Evolutionary conservation across 1,140 invertebrate species (phyloP).

Genomic region (Brachystomella parvula): DNA sequence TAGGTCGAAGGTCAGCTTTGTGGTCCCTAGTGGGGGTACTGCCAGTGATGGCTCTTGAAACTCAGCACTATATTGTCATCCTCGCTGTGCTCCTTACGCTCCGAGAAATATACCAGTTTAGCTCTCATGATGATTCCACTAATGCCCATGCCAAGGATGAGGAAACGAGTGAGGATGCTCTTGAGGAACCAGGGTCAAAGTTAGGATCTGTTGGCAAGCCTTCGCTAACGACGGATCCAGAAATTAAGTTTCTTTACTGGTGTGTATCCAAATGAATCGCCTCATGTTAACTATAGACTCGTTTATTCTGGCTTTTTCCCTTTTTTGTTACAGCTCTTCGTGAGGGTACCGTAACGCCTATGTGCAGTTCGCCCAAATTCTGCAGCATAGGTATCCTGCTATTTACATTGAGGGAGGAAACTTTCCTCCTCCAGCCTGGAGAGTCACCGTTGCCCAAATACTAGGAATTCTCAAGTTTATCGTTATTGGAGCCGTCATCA

Average conservation of each 20-base stretch:
- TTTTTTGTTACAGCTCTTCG: background rate
- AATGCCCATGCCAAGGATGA: background rate
- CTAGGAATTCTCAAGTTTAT: conserved; percentile 79
- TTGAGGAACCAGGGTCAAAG: background rate
- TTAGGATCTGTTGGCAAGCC: background rate
- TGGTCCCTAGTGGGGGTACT: too few relatives aligned
- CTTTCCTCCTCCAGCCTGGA: conserved; percentile 75
- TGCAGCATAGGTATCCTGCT: conserved; percentile 86
- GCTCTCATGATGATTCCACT: background rate
- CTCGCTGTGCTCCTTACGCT: conserved; percentile 1
- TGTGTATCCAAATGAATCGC: conserved; percentile 39
- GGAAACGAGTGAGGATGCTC: background rate
- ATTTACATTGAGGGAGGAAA: conserved; percentile 83
- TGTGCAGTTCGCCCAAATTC: conserved; percentile 52
- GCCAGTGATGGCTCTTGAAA: conserved; percentile 3
- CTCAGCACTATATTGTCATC: conserved; percentile 1
- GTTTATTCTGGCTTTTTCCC: too few relatives aligned
- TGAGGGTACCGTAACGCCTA: conserved; percentile 76
- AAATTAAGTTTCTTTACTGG: conserved; percentile 49
- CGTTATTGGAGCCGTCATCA: conserved; percentile 75
- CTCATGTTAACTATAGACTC: too few relatives aligned
- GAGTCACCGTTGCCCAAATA: conserved; percentile 70
- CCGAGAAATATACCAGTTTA: background rate
- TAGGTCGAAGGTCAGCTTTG: too few relatives aligned
- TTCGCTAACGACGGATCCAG: conserved; percentile 40